phyloP scores from a whole-genome alignment of 2,888 invertebrate species.

The Hylaea fasciaria region DNA sequence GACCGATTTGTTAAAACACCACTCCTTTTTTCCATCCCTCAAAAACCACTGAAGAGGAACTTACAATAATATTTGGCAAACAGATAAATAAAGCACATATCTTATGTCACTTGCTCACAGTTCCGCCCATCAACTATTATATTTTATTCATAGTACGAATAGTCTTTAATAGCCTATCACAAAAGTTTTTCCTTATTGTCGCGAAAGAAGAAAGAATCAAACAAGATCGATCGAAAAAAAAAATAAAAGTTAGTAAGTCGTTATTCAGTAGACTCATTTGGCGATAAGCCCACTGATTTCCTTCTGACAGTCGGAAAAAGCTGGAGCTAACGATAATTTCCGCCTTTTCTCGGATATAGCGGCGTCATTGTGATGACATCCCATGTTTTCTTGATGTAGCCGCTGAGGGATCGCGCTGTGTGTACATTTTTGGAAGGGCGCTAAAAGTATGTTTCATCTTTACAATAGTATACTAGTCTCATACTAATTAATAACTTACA shows the following conservation, averaged over 20 bases:
- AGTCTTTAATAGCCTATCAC: conserved; percentile 13
- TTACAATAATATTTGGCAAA: too few species aligned
- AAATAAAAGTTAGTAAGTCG: conserved; percentile 38
- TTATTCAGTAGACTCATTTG: conserved; percentile 39
- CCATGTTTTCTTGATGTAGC: conserved; percentile 16
- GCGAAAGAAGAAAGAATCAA: conserved; percentile 35
- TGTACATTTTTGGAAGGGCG: not conserved
- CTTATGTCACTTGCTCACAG: not conserved
- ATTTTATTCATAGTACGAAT: conserved; percentile 5
- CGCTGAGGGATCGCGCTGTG: conserved; percentile 2
- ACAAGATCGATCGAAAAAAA: conserved; percentile 36
- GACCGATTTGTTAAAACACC: too few species aligned
- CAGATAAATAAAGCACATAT: not conserved
- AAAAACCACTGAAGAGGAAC: too few species aligned
- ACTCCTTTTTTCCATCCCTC: too few species aligned
- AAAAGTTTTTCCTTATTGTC: conserved; percentile 31
- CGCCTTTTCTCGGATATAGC: conserved; percentile 27
- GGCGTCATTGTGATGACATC: conserved; percentile 31
- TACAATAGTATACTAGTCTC: too few species aligned
- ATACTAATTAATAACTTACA: too few species aligned
- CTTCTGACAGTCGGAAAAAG: conserved; percentile 30
- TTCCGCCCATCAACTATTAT: not conserved
- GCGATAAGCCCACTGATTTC: conserved; percentile 41
- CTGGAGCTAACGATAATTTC: conserved; percentile 37
- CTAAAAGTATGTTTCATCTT: not conserved